Evolutionary conservation across 2,113 vertebrate species (phyloP).

Genomic region (Galbula dea): DNA sequence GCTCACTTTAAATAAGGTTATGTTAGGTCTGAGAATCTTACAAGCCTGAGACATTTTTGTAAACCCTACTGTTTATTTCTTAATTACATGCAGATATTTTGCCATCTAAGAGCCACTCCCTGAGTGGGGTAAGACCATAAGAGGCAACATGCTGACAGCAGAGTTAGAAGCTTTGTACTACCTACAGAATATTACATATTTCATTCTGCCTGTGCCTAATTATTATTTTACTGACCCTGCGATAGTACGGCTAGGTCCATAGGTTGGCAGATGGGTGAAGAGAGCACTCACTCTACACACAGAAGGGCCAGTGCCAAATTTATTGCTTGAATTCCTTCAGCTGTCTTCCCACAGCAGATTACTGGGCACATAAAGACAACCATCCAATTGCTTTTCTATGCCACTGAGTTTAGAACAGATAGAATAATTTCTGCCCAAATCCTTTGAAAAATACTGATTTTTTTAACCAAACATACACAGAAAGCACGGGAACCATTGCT

Average conservation of each 20-base stretch:
- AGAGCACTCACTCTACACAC: background rate
- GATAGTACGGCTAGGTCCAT: background rate
- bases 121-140: background rate
- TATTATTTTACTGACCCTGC: background rate
- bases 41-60: background rate
- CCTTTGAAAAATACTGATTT: background rate
- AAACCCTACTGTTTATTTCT: conserved; percentile 6
- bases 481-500: background rate
- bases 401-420: background rate
- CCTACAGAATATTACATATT: background rate
- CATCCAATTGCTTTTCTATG: background rate
- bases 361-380: background rate
- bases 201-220: background rate
- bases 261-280: background rate
- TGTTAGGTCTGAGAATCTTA: background rate
- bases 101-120: background rate
- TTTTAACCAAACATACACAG: background rate
- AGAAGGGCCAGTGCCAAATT: background rate
- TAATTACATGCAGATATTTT: conserved; percentile 10
- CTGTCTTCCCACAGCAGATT: background rate
- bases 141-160: background rate
- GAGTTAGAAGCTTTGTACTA: background rate
- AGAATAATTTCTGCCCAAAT: background rate
- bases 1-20: conserved; percentile 3
- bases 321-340: background rate